Evolutionary conservation across 2,888 invertebrate species (phyloP), one percentile per base, ranked within the genome.

Genomic region (Sarcophaga caerulescens): DNA sequence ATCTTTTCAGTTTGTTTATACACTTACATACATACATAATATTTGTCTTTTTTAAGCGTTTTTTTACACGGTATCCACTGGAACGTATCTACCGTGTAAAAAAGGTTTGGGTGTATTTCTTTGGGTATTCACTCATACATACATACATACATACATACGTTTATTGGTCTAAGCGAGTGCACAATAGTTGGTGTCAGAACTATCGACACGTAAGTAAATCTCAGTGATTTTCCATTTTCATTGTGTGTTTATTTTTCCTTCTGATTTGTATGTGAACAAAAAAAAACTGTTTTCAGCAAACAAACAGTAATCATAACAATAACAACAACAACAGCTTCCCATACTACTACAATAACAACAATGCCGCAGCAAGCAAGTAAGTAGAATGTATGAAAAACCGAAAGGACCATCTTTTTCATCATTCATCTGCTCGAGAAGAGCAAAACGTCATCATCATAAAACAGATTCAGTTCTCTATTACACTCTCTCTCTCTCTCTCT

Each of bases 121-220:
- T 6, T 44, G 3, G 35, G 4, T 35, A 66, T 35, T 35, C 35
- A 23, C 4, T 23, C 35, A 44, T 12, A 17, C 63, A 17, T 65
- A 14, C 4, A 63, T 23, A 4, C n/a, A n/a, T n/a, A n/a, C 11
- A 35, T 66, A 12, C n/a, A 21, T 17, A 68, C 47, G 60, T 60
- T 45, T 79, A 19, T 63, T 52, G 17, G 70, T 44, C 11, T 66
- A 19, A 60, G n/a, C 52, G 17, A 35, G 35, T 52, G 12, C 60
- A 17, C 68, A 25, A 70, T 60, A 68, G 68, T 60, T 75, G 65
- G 66, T 65, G 57, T 82, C 70, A 73, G 71, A 47, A 47, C 66
- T 70, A 70, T 44, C 65, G 45, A 68, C 66, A 73, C 71, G 82
- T 66, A 57, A 82, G 77, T 77, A 77, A 82, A 71, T 82, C 35